phyloP scores from a whole-genome alignment of 2,113 vertebrate genomes.

The Corapipo altera region DNA sequence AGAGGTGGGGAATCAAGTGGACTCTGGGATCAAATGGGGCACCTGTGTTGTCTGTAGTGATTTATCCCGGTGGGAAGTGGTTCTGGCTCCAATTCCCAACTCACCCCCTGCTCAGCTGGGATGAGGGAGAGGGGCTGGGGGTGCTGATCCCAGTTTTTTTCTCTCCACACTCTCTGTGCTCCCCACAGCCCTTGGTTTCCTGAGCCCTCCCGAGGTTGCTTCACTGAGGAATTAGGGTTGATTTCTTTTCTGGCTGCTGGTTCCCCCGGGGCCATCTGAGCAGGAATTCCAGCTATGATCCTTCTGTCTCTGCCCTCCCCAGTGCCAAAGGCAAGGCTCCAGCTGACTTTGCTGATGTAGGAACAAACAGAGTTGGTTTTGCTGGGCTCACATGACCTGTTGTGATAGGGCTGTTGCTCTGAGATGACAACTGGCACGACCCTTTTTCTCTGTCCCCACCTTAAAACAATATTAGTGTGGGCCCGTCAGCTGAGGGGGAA shows the following conservation, averaged over 20 bases:
- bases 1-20: background rate
- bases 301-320: constrained; percentile 4
- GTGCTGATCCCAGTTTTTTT: background rate
- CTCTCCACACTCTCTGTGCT: fast-evolving
- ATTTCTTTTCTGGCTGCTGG: background rate
- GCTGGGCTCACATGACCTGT: background rate
- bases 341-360: background rate
- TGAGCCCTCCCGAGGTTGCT: background rate
- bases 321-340: constrained; percentile 20
- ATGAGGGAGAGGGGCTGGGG: background rate
- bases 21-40: background rate
- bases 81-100: background rate
- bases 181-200: background rate
- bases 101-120: background rate
- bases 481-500: background rate
- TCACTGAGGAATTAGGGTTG: background rate
- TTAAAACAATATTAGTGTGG: background rate
- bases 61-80: background rate
- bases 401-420: background rate
- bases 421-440: fast-evolving
- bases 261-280: background rate
- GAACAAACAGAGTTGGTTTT: background rate
- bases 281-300: constrained; percentile 51
- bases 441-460: background rate
- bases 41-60: background rate